These are phyloP conservation scores for Scaptodrosophila latifasciaeformis DNA, from an alignment of 2,888 invertebrate species.

Conservation along the genomic window DNA sequence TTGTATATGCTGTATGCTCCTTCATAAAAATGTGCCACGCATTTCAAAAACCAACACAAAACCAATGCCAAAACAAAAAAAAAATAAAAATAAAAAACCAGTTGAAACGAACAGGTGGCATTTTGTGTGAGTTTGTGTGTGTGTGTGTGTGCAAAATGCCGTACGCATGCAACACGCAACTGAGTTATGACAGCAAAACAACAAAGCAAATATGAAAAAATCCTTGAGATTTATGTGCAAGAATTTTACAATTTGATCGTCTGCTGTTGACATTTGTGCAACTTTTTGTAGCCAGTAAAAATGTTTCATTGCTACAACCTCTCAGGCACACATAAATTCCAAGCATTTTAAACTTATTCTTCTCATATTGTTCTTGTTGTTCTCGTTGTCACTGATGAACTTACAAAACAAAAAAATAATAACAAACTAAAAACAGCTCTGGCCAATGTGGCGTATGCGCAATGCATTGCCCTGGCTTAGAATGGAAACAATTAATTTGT, in stretches of 20 bases:
- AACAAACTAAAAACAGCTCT: background rate
- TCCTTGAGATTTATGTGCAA: constrained; percentile 59
- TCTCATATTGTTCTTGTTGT: background rate
- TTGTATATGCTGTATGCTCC: no score
- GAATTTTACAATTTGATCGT: constrained; percentile 66
- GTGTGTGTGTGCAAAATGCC: constrained; percentile 9
- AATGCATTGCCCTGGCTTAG: constrained; percentile 7
- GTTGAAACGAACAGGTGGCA: background rate
- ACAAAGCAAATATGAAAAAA: constrained; percentile 20
- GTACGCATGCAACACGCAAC: constrained; percentile 5
- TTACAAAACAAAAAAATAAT: constrained; percentile 20
- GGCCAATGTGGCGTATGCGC: constrained; percentile 38
- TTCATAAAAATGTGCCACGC: background rate
- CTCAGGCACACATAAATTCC: constrained; percentile 43
- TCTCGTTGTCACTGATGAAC: constrained; percentile 34
- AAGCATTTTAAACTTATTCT: constrained; percentile 6
- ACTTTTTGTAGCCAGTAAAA: constrained; percentile 24
- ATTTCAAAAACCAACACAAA: background rate
- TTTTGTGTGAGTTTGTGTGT: constrained; percentile 3
- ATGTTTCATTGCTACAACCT: constrained; percentile 46
- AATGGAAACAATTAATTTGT: constrained; percentile 40
- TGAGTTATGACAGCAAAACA: constrained; percentile 52
- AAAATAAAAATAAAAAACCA: background rate
- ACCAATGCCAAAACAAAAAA: background rate
- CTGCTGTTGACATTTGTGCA: constrained; percentile 58